A percentile compares a stretch with the other conserved stretches of the same genome.
These are phyloP conservation scores for Trematocara variabile DNA, from an alignment of 2,113 vertebrate genomes.

Conservation along the genomic window DNA sequence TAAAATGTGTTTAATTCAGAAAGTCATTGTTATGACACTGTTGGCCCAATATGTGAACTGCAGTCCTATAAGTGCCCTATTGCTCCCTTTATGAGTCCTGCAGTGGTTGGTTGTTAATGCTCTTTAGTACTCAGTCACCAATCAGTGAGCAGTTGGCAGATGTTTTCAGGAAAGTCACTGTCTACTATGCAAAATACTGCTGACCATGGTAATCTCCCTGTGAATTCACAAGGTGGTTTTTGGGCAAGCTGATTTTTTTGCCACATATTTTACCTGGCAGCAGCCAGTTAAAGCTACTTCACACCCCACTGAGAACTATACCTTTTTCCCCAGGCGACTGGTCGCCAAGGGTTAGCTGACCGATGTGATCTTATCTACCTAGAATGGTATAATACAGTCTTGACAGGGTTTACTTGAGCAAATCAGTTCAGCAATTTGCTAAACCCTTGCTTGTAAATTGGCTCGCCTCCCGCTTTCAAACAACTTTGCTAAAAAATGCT, in stretches of 20 bases:
- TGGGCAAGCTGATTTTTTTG: neutral
- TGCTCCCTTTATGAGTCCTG: neutral
- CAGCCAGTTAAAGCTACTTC: neutral
- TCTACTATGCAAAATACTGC: neutral
- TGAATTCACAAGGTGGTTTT: neutral
- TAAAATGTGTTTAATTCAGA: neutral
- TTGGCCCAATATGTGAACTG: neutral
- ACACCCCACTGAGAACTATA: neutral
- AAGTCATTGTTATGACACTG: neutral
- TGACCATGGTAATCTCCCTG: neutral
- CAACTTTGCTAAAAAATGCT: neutral
- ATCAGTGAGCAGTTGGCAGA: neutral
- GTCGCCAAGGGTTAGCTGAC: neutral
- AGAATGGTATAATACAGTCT: neutral
- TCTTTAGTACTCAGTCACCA: neutral
- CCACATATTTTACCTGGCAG: neutral
- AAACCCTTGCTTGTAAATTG: neutral
- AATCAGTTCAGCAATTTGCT: neutral
- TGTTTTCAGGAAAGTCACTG: neutral
- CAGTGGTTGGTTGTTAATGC: neutral
- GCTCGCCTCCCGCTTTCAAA: neutral
- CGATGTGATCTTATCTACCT: neutral
- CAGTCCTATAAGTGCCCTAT: neutral
- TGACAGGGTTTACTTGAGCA: neutral
- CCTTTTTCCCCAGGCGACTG: neutral